Evolutionary conservation across 2,113 vertebrate genomes (phyloP), one percentile per base, ranked within the genome.

Genomic region (Centropristis striata): DNA sequence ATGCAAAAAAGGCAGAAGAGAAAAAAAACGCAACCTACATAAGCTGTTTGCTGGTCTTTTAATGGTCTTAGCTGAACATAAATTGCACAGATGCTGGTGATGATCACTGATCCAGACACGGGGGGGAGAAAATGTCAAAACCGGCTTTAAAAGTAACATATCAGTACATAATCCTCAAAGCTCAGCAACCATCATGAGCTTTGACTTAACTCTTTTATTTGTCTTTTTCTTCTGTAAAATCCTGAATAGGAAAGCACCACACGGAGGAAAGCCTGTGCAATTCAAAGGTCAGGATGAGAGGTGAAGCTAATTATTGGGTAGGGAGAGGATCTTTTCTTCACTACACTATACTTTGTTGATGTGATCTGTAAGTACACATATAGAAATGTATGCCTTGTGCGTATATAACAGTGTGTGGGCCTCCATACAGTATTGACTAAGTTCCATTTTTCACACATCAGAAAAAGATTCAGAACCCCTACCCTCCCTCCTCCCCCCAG

Each of bases 381-480:
- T 13, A 25, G 25, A 60, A 25, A 21, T 41, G 18, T 63, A 54
- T n/a, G 21, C 18, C 25, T 37, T 8, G 6, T 1, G 8, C 21
- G 20, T 18, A n/a, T 36, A 41, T 18, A 32, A 32, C 20, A 20
- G 27, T 25, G 20, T 63, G 36, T n/a, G 21, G 28, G 25, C 54
- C 46, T 63, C 18, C 18, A 41, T 28, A 68, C 25, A 9, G 55
- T 49, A 46, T 23, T 44, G 37, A 25, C 39, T 44, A 36, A 21
- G 44, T 50, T 65, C 63, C 39, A 42, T 47, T 42, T 74, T 37
- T 37, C 8, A 25, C 11, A 37, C 12, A 54, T 54, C 37, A 75
- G 14, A 60, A 76, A 59, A 55, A 12, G 27, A 63, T 65, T 66
- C 23, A 41, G 69, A 58, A 57, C 28, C 20, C 46, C 55, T 46